These are phyloP conservation scores for Rhabdomys dilectus DNA, from an alignment of 2,113 vertebrate genomes.

Conservation along the genomic window DNA sequence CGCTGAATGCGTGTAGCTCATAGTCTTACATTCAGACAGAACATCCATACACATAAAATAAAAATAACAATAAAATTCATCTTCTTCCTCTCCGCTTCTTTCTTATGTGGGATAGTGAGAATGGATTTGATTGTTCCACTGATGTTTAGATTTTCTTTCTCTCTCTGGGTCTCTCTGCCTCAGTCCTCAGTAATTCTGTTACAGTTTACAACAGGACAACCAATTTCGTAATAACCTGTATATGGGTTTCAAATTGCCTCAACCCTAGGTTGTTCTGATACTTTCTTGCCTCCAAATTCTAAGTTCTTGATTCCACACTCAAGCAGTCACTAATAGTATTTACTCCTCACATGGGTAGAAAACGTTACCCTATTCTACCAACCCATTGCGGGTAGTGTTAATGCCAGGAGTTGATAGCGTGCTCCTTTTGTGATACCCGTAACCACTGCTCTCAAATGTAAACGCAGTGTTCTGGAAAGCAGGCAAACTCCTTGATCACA, in stretches of 20 bases:
- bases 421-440: constrained; percentile 65
- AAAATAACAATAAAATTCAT: not conserved
- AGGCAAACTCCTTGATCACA: constrained; percentile 82
- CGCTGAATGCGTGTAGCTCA: too few species aligned
- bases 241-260: not conserved
- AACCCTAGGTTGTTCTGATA: constrained; percentile 13
- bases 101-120: not conserved
- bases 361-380: constrained; percentile 33
- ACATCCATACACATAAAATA: not conserved
- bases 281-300: constrained; percentile 12
- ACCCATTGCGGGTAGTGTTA: constrained; percentile 43
- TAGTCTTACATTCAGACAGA: not conserved
- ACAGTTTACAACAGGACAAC: not conserved
- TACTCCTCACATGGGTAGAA: constrained; percentile 28
- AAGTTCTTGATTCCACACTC: constrained; percentile 23
- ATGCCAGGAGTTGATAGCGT: constrained; percentile 40
- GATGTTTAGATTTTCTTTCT: not conserved
- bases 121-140: constrained; percentile 16
- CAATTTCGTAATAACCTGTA: not conserved
- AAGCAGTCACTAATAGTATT: constrained; percentile 18
- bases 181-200: constrained; percentile 11
- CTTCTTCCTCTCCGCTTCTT: not conserved
- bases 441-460: constrained; percentile 79
- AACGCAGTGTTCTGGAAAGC: constrained; percentile 82
- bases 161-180: not conserved